These are phyloP conservation scores for Rachycentron canadum DNA, from an alignment of 2,797 vertebrate genomes.

Conservation along the genomic window DNA sequence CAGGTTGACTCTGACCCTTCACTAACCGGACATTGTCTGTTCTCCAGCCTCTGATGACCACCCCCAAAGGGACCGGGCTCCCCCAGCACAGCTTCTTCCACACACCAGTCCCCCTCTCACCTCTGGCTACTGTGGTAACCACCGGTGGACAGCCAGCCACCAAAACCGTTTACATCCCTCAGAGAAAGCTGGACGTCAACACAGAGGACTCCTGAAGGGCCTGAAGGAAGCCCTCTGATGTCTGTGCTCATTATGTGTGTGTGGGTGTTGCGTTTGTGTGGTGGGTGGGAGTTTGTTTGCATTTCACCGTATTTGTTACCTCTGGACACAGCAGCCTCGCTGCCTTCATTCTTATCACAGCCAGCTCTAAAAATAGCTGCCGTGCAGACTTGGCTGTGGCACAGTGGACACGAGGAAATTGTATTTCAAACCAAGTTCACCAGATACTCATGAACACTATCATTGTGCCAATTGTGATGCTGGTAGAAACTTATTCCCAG, in stretches of 20 bases:
- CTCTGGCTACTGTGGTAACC: conserved; percentile 77
- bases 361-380: conserved; percentile 46
- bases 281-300: conserved; percentile 2
- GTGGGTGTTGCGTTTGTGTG: not conserved
- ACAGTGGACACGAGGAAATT: conserved; percentile 1
- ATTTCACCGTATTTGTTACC: conserved; percentile 44
- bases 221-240: not conserved
- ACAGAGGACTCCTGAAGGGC: conserved; percentile 81
- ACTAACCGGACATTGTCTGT: conserved; percentile 16
- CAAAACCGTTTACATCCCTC: conserved; percentile 87
- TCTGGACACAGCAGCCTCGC: conserved; percentile 33
- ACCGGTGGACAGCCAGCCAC: conserved; percentile 61
- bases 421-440: conserved; percentile 19
- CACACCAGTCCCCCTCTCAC: conserved; percentile 85
- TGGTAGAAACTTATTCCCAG: not conserved
- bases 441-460: conserved; percentile 42
- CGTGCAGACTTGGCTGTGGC: conserved; percentile 27
- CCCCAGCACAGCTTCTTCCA: conserved; percentile 91
- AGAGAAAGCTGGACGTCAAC: conserved; percentile 91
- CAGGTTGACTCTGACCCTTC: not conserved
- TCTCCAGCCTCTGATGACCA: conserved; percentile 86
- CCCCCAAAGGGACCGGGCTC: conserved; percentile 86
- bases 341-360: conserved; percentile 26
- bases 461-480: not conserved
- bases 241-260: conserved; percentile 7